Evolutionary conservation across 2,113 vertebrate genomes (phyloP).

Genomic region (Bubo bubo): DNA sequence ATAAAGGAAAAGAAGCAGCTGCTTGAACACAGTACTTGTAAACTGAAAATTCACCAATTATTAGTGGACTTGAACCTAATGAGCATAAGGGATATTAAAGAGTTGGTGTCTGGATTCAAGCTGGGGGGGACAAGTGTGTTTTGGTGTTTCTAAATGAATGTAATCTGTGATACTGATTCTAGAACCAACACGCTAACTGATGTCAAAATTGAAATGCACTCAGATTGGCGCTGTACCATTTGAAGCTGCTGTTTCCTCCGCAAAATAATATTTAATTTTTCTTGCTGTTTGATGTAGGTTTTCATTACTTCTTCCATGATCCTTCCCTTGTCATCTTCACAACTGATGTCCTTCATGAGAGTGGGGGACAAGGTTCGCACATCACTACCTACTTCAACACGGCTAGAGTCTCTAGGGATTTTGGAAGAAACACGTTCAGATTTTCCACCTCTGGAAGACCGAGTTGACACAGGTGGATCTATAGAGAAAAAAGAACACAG

Average conservation of each 20-base stretch:
- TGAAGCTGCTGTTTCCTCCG: constrained; percentile 94
- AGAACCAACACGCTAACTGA: background rate
- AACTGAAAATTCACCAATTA: background rate
- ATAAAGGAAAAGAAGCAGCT: background rate
- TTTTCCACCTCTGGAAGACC: constrained; percentile 79
- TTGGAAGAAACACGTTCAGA: constrained; percentile 66
- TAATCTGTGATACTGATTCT: background rate
- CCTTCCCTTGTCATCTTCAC: constrained; percentile 93
- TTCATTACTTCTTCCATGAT: constrained; percentile 97
- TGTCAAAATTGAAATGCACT: background rate
- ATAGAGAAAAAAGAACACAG: background rate
- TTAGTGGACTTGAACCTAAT: background rate
- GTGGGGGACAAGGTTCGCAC: constrained; percentile 73
- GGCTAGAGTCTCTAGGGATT: constrained; percentile 68
- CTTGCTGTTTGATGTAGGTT: constrained; percentile 93
- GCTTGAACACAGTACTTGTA: background rate
- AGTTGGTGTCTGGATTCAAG: background rate
- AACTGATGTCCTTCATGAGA: constrained; percentile 73
- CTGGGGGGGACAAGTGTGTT: background rate
- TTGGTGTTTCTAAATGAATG: background rate
- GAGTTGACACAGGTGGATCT: constrained; percentile 79
- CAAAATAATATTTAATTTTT: constrained; percentile 91
- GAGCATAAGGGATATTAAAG: background rate
- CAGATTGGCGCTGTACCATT: constrained; percentile 79
- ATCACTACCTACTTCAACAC: constrained; percentile 70